Evolutionary conservation across 2,113 vertebrate species (phyloP), one percentile per base, ranked within the genome.

Genomic region (Entelurus aequoreus): DNA sequence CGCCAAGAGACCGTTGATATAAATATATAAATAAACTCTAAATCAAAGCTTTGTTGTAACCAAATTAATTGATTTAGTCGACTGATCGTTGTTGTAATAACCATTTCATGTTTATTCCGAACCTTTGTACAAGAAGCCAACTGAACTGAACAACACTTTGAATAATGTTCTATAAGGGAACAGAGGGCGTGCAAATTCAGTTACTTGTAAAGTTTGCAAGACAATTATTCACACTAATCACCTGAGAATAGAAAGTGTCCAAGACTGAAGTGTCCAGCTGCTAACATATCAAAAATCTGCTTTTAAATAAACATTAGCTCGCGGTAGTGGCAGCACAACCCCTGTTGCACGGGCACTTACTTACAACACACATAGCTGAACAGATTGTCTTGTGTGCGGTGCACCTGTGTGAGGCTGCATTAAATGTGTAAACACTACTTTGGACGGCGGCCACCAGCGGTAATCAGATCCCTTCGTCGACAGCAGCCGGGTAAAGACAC

Each of bases 401-500:
- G 28, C 28, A 28, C 28, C 28, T 28, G 28, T 28, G 28, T 28
- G 28, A 61, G 13, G 54, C 53, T 19, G 63, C 72, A 69, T 80
- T 48, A 14, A 36, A 67, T 79, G 63, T 71, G 71, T 40, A 71
- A 42, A 57, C 68, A 59, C 58, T 44, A 16, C 76, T 77, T 47
- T 46, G 40, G 80, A 71, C 57, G 73, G 69, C 36, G 61, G 54
- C 70, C 67, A 66, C 66, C 42, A 12, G 12, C 11, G 36, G 80
- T 75, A 85, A 83, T 72, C 50, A 52, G 71, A 85, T 61, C 68
- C 58, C 15, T 46, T 58, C 59, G 42, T 48, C 71, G 72, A 76
- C 78, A 83, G 73, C 7, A 50, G 66, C 49, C 72, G 67, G 74
- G 79, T 71, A 46, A 46, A 66, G 53, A 53, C 40, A 58, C 60